phyloP scores from a whole-genome alignment of 2,113 vertebrate genomes.

The Erythrolamprus reginae region DNA sequence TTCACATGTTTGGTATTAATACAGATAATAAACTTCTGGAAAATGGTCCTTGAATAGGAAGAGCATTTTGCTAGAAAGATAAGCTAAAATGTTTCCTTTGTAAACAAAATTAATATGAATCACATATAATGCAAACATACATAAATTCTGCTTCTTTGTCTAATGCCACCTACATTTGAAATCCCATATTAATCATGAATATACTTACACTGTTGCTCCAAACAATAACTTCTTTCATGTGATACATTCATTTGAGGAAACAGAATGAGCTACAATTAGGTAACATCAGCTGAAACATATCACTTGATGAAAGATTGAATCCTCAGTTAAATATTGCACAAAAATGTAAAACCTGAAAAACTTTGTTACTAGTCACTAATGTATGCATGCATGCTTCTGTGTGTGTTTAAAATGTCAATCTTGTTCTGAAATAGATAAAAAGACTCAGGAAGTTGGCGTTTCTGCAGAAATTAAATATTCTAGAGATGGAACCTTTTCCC shows the following conservation, averaged over 20 bases:
- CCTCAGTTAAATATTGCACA: conserved; percentile 51
- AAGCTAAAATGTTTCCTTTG: conserved; percentile 31
- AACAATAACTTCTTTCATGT: conserved; percentile 76
- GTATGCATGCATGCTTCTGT: not conserved
- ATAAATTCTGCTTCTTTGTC: conserved; percentile 40
- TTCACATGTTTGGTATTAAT: not conserved
- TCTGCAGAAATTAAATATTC: conserved; percentile 14
- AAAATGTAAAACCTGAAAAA: not conserved
- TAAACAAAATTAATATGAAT: conserved; percentile 31
- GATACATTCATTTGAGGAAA: conserved; percentile 64
- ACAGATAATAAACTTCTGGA: not conserved
- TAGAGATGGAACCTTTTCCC: not conserved
- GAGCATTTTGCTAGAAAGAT: conserved; percentile 24
- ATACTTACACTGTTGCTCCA: conserved; percentile 50
- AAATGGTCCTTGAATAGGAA: not conserved
- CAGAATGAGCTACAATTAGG: conserved; percentile 66
- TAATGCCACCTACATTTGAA: conserved; percentile 63
- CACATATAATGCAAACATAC: not conserved
- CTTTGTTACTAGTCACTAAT: conserved; percentile 17
- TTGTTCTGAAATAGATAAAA: not conserved
- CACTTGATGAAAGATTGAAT: conserved; percentile 63
- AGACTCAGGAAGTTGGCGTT: accelerated
- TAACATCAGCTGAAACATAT: conserved; percentile 68
- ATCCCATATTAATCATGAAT: conserved; percentile 60
- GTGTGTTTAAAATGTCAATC: conserved; percentile 13